Evolutionary conservation across 2,797 vertebrate genomes (phyloP).

Genomic region (Xyrichtys novacula): DNA sequence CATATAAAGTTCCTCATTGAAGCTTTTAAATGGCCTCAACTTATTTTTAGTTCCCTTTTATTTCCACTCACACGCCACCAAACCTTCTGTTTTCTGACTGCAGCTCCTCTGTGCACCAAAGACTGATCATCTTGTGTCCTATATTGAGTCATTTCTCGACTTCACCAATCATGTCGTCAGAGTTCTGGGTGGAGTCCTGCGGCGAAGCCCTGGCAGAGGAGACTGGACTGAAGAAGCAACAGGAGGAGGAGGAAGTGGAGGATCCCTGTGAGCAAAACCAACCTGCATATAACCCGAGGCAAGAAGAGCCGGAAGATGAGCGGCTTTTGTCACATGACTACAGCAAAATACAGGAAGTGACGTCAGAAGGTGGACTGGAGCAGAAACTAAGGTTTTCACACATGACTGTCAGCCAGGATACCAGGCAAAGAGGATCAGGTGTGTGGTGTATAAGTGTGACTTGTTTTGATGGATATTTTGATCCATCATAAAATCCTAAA

Average conservation of each 20-base stretch:
- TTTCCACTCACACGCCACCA: no score
- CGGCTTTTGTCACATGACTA: conserved; percentile 3
- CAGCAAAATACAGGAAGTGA: conserved; percentile 40
- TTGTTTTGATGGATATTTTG: no score
- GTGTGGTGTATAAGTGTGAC: conserved; percentile 45
- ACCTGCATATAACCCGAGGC: conserved; percentile 10
- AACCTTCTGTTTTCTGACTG: not conserved
- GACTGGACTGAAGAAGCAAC: not conserved
- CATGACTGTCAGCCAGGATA: conserved; percentile 29
- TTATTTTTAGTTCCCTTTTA: no score
- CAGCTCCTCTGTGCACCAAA: conserved; percentile 10
- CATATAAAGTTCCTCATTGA: no score
- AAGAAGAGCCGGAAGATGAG: conserved; percentile 17
- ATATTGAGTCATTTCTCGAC: conserved; percentile 42
- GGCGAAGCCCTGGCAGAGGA: not conserved
- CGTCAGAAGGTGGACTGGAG: conserved; percentile 40
- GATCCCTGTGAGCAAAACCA: conserved; percentile 9
- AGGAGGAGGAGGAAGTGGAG: conserved; percentile 30
- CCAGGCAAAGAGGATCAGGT: conserved; percentile 67
- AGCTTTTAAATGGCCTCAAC: no score
- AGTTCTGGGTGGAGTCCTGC: conserved; percentile 42
- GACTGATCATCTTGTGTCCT: not conserved
- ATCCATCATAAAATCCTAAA: no score
- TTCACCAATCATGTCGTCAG: conserved; percentile 62
- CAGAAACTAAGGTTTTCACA: conserved; percentile 20